phyloP scores from a whole-genome alignment of 2,797 vertebrate species.

The Caiman crocodilus region DNA sequence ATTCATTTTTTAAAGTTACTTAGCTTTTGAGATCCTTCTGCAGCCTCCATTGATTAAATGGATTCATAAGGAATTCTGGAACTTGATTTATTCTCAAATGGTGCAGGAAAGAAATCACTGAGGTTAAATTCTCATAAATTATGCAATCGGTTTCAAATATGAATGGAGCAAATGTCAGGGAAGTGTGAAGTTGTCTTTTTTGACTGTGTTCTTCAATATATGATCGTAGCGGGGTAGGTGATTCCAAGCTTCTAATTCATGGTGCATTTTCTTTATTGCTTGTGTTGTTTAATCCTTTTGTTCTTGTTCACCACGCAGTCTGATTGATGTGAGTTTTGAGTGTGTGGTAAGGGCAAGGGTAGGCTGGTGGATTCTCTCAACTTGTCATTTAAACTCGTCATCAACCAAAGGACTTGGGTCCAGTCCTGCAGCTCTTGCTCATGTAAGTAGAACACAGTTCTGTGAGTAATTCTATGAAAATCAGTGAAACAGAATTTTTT shows the following conservation, averaged over 20 bases:
- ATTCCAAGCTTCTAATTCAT: background rate
- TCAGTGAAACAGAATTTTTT: background rate
- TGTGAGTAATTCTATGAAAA: background rate
- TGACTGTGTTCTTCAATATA: conserved; percentile 13
- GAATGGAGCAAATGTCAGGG: background rate
- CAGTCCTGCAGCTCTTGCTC: background rate
- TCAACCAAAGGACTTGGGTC: background rate
- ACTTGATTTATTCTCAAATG: conserved; percentile 22
- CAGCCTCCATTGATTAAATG: conserved; percentile 19
- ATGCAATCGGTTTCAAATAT: conserved; percentile 39
- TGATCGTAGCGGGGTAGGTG: background rate
- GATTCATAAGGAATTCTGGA: background rate
- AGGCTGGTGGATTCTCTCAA: background rate
- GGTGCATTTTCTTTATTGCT: background rate
- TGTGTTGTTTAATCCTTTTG: background rate
- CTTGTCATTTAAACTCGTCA: background rate
- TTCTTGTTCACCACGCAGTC: fast-evolving
- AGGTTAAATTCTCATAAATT: conserved; percentile 48
- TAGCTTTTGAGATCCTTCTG: conserved; percentile 23
- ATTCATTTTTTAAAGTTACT: conserved; percentile 20
- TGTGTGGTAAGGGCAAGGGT: background rate
- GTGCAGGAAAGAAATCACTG: background rate
- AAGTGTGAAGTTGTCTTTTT: conserved; percentile 8
- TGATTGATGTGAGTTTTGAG: background rate
- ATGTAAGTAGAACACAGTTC: background rate